Evolutionary conservation across 35 echinoderm and acorn worm species (phyloP).

Genomic region (Strongylocentrotus purpuratus): DNA sequence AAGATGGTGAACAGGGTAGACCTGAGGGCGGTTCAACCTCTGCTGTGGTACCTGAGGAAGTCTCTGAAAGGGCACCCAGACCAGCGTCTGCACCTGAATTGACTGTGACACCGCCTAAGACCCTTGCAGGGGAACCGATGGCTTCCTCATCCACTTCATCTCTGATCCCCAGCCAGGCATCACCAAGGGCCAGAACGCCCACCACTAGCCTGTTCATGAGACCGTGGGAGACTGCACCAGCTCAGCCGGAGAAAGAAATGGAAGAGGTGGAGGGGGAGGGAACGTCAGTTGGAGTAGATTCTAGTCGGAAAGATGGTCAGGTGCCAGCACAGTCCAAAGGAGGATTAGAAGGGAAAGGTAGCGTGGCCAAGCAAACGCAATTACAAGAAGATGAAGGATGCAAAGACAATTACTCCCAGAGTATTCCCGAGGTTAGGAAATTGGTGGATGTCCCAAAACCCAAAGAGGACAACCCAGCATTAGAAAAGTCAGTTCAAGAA

Average conservation of each 20-base stretch:
- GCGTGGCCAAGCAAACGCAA: not conserved
- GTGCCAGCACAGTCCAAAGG: not conserved
- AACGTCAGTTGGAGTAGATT: not conserved
- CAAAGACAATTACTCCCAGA: not conserved
- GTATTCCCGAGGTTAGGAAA: not conserved
- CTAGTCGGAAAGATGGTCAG: not conserved
- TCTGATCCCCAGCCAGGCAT: not conserved
- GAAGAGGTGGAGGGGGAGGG: constrained; percentile 18
- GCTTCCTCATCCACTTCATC: not conserved
- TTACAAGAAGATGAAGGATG: not conserved
- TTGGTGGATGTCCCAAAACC: not conserved
- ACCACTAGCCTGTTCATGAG: constrained; percentile 36
- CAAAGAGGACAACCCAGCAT: not conserved
- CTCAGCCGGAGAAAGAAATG: constrained; percentile 15
- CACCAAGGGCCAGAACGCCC: not conserved
- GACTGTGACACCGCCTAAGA: not conserved
- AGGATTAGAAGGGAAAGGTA: not conserved
- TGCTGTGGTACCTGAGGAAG: not conserved
- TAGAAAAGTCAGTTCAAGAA: not conserved
- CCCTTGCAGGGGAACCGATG: not conserved
- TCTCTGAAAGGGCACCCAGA: not conserved
- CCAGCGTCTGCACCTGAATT: not conserved
- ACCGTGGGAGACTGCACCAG: constrained; percentile 16
- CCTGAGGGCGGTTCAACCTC: not conserved
- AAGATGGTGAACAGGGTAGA: not conserved